phyloP scores from a whole-genome alignment of 2,888 invertebrate genomes.

The Octonoba sinensis region DNA sequence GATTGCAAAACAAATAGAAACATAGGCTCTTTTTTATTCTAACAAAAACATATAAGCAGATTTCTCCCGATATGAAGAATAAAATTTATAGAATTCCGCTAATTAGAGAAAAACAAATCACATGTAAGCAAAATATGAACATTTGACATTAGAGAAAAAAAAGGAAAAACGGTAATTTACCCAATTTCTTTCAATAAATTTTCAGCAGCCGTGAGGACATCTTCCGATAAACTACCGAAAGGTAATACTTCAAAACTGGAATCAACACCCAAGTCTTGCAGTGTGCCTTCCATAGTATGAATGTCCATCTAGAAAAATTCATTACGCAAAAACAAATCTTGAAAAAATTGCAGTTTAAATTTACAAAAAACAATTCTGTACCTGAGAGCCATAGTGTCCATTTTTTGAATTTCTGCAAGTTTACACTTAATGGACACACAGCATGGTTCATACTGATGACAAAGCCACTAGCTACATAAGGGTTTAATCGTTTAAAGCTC shows the following conservation, averaged over 20 bases:
- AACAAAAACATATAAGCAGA: no score
- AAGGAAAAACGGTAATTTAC: conserved; percentile 66
- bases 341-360: neutral
- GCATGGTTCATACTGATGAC: no score
- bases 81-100: no score
- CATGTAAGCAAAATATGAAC: no score
- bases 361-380: neutral
- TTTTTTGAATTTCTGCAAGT: no score
- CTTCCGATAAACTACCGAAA: conserved; percentile 71
- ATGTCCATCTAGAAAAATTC: conserved; percentile 58
- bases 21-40: no score
- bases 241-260: conserved; percentile 68
- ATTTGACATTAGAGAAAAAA: conserved; percentile 2
- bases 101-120: no score
- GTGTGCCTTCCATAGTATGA: conserved; percentile 47
- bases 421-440: no score
- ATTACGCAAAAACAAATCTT: conserved; percentile 11
- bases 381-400: neutral
- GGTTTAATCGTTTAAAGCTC: no score
- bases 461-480: no score
- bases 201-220: conserved; percentile 70
- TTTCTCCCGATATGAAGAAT: no score
- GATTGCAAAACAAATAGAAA: no score
- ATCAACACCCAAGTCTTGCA: conserved; percentile 39
- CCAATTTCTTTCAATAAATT: conserved; percentile 70